phyloP scores from a whole-genome alignment of 1,140 invertebrate genomes.

The Trichonephila clavipes region DNA sequence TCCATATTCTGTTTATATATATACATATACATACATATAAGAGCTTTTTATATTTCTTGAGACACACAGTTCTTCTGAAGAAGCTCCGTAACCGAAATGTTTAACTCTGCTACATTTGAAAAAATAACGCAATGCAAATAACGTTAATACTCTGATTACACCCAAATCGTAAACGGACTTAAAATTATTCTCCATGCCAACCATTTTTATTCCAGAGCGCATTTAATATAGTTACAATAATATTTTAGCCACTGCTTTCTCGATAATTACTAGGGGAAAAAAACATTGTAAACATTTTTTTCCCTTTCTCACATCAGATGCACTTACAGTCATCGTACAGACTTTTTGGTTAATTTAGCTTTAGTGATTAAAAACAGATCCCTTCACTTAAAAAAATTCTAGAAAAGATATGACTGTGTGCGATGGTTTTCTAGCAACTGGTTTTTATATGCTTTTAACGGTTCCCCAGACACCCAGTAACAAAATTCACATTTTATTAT shows the following conservation, averaged over 20 bases:
- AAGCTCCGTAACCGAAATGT: too few species aligned
- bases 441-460: slow-evolving; percentile 2
- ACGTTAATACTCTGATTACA: background rate
- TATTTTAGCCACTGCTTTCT: background rate
- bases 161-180: background rate
- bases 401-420: background rate
- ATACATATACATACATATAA: too few species aligned
- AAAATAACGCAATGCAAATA: too few species aligned
- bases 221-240: background rate
- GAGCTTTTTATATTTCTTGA: too few species aligned
- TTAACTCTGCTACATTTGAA: too few species aligned
- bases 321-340: slow-evolving; percentile 34
- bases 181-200: background rate
- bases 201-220: background rate
- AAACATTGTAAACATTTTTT: background rate
- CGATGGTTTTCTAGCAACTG: background rate
- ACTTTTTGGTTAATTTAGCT: slow-evolving; percentile 50
- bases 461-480: slow-evolving; percentile 27
- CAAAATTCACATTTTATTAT: slow-evolving; percentile 64
- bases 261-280: background rate
- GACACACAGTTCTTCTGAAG: too few species aligned
- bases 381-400: background rate
- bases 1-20: too few species aligned
- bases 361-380: slow-evolving; percentile 47
- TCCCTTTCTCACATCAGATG: background rate